These are phyloP conservation scores for Embidobia sp. DNA, from an alignment of 2,888 invertebrate species.

Conservation along the genomic window DNA sequence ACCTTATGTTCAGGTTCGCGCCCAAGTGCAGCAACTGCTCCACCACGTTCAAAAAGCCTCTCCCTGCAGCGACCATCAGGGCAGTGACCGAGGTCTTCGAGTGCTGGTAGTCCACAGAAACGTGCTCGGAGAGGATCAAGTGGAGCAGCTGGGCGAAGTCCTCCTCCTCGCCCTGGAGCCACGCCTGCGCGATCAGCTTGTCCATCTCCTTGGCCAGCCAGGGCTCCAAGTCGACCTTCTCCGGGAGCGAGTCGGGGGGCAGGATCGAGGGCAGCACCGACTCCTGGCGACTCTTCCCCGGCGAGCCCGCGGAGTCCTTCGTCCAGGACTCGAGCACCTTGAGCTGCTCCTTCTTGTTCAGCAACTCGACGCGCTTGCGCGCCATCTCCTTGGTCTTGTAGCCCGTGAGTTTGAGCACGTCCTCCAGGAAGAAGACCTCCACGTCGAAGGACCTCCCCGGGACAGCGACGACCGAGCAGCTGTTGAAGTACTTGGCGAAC, in stretches of 20 bases:
- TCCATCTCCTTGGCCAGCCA: slow-evolving; percentile 86
- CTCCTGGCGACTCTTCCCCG: too few relatives aligned
- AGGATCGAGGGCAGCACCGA: slow-evolving; percentile 74
- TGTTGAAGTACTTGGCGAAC: slow-evolving; percentile 92
- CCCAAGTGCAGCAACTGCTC: slow-evolving; percentile 88
- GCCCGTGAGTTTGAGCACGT: slow-evolving; percentile 86
- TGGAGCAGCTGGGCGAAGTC: slow-evolving; percentile 89
- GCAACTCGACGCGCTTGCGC: slow-evolving; percentile 74
- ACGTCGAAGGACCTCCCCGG: slow-evolving; percentile 90
- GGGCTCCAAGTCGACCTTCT: slow-evolving; percentile 82
- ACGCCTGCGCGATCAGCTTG: slow-evolving; percentile 85
- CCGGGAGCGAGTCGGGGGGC: slow-evolving; percentile 77
- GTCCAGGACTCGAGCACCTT: slow-evolving; percentile 81
- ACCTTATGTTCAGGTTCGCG: slow-evolving; percentile 84
- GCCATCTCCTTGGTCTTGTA: slow-evolving; percentile 84
- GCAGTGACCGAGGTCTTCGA: slow-evolving; percentile 86
- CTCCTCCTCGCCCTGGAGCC: slow-evolving; percentile 84
- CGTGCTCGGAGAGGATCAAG: slow-evolving; percentile 90
- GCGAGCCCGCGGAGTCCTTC: slow-evolving; percentile 73
- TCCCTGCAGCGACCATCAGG: slow-evolving; percentile 90
- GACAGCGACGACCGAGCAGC: slow-evolving; percentile 89
- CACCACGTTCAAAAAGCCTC: slow-evolving; percentile 87
- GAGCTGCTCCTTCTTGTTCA: slow-evolving; percentile 78
- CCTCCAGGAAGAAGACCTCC: slow-evolving; percentile 90
- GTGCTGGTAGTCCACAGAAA: slow-evolving; percentile 88